Conservation (phyloP, 2,888 invertebrate species). For the Drosophila niveifrons region DNA sequence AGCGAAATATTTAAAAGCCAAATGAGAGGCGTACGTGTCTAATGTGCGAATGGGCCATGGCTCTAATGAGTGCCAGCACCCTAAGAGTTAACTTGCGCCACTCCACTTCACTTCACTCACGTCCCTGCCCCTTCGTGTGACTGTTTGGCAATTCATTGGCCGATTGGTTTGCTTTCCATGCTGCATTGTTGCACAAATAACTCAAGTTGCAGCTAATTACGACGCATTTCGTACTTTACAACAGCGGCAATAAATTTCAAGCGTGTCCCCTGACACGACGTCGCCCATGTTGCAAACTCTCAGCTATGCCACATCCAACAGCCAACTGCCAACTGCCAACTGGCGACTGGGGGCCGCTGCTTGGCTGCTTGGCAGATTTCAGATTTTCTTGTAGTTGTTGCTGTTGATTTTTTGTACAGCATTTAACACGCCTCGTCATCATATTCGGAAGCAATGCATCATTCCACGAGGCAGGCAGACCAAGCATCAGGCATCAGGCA, state of each 20-base stretch:
- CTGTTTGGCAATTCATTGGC: constrained; percentile 33
- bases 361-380: constrained; percentile 50
- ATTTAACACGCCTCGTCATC: constrained; percentile 80
- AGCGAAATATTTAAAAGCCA: constrained; percentile 60
- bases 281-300: constrained; percentile 51
- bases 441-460: constrained; percentile 81
- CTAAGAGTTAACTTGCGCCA: constrained; percentile 1
- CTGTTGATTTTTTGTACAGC: constrained; percentile 37
- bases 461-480: constrained; percentile 55
- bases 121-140: neutral
- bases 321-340: constrained; percentile 39
- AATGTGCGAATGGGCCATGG: constrained; percentile 70
- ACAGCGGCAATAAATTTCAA: constrained; percentile 78
- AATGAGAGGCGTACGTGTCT: constrained; percentile 73
- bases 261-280: constrained; percentile 77
- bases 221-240: constrained; percentile 79
- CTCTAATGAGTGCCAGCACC: constrained; percentile 54
- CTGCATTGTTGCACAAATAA: constrained; percentile 80
- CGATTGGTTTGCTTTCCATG: constrained; percentile 47
- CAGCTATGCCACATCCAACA: constrained; percentile 18
- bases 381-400: constrained; percentile 31
- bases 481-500: constrained; percentile 9
- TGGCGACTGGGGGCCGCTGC: constrained; percentile 40
- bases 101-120: neutral
- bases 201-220: constrained; percentile 81